phyloP scores from a whole-genome alignment of 2,113 vertebrate species.

The Paramormyrops kingsleyae region DNA sequence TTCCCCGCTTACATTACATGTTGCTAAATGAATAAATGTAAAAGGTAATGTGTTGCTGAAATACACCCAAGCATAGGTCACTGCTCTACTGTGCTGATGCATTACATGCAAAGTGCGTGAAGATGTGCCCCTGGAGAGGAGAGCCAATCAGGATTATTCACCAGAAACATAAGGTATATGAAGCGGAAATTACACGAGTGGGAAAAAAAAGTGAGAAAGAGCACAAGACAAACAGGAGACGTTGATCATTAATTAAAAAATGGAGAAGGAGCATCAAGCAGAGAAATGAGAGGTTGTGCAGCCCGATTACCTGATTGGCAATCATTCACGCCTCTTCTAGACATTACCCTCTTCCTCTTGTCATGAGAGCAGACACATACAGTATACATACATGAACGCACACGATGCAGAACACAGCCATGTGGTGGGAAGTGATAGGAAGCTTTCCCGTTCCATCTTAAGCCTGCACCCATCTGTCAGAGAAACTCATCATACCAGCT shows the following conservation, averaged over 20 bases:
- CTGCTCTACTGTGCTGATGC: background rate
- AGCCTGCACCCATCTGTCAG: background rate
- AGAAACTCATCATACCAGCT: background rate
- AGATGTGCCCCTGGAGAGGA: background rate
- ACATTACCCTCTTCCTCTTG: background rate
- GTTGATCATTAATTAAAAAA: background rate
- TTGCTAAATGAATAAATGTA: background rate
- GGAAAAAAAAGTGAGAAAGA: background rate
- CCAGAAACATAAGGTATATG: background rate
- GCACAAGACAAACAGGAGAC: background rate
- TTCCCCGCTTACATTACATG: background rate
- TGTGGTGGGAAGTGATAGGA: background rate
- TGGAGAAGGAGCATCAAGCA: background rate
- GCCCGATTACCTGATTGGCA: background rate
- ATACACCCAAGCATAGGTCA: background rate
- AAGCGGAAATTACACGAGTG: background rate
- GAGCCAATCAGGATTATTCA: background rate
- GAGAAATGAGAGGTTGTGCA: background rate
- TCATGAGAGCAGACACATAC: background rate
- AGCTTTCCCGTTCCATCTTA: background rate
- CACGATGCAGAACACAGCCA: background rate
- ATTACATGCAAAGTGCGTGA: background rate
- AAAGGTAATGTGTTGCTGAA: background rate
- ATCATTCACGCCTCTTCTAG: background rate
- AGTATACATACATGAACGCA: background rate